A percentile compares a stretch with the other conserved stretches of the same genome.
phyloP scores from a whole-genome alignment of 2,797 vertebrate genomes.

The Sardinella longiceps region DNA sequence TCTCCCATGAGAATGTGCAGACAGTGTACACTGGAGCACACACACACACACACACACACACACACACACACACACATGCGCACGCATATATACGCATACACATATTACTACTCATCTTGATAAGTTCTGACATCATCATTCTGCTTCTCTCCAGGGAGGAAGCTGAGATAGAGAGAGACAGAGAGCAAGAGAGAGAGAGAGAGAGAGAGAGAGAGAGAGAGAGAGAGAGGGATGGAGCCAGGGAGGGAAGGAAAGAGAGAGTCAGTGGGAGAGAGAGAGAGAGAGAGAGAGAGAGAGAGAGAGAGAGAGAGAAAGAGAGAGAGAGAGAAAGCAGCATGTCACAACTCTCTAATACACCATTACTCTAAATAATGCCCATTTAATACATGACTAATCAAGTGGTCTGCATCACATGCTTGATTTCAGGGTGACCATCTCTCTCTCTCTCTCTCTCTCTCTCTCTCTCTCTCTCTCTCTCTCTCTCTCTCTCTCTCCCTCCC shows the following conservation, averaged over 20 bases:
- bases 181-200: not conserved
- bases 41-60: not conserved
- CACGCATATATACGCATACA: not conserved
- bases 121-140: conserved; percentile 38
- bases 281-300: not conserved
- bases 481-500: not conserved
- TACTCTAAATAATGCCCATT: conserved; percentile 67
- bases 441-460: not conserved
- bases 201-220: not conserved
- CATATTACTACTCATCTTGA: not conserved
- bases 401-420: conserved; percentile 56
- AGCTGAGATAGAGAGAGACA: not conserved
- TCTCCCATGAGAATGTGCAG: not conserved
- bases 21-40: not conserved
- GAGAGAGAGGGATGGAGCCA: conserved; percentile 26
- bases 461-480: not conserved
- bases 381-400: conserved; percentile 73
- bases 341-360: conserved; percentile 48
- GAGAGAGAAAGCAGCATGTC: conserved; percentile 43
- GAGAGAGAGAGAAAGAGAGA: not conserved
- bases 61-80: not conserved
- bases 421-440: conserved; percentile 38
- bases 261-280: not conserved
- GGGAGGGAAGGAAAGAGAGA: conserved; percentile 18
- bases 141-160: conserved; percentile 45